Evolutionary conservation across 2,113 vertebrate genomes (phyloP).

Genomic region (Bucco capensis): DNA sequence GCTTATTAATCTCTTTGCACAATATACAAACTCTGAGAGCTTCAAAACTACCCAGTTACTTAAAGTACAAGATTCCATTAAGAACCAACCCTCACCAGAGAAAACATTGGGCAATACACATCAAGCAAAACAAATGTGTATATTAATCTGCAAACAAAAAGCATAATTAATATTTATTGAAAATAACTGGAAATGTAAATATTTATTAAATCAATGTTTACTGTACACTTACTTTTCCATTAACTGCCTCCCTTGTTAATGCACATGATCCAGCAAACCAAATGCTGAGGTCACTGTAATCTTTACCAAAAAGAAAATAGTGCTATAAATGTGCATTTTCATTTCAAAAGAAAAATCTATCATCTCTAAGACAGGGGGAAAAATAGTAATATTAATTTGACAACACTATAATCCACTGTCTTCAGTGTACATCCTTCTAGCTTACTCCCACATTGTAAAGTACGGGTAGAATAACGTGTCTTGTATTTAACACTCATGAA

Average conservation of each 20-base stretch:
- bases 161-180: background rate
- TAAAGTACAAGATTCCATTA: background rate
- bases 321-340: background rate
- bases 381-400: background rate
- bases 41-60: background rate
- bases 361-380: background rate
- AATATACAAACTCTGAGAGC: background rate
- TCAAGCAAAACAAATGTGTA: background rate
- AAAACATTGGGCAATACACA: background rate
- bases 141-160: background rate
- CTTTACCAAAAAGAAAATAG: slow-evolving; percentile 45
- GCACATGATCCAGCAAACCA: slow-evolving; percentile 76
- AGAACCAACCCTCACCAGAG: background rate
- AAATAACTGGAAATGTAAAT: background rate
- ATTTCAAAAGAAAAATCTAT: background rate
- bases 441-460: background rate
- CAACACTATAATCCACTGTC: background rate
- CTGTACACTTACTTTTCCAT: slow-evolving; percentile 31
- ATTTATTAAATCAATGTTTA: background rate
- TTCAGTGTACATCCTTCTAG: background rate
- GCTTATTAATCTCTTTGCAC: background rate
- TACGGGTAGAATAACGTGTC: background rate
- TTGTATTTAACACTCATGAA: background rate
- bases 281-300: slow-evolving; percentile 73
- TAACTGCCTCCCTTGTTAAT: slow-evolving; percentile 8